Percentiles rank a stretch among this genome's conserved stretches.
Evolutionary conservation across 1,140 invertebrate genomes (phyloP).

Genomic region (Diplogasteroides magnus): DNA sequence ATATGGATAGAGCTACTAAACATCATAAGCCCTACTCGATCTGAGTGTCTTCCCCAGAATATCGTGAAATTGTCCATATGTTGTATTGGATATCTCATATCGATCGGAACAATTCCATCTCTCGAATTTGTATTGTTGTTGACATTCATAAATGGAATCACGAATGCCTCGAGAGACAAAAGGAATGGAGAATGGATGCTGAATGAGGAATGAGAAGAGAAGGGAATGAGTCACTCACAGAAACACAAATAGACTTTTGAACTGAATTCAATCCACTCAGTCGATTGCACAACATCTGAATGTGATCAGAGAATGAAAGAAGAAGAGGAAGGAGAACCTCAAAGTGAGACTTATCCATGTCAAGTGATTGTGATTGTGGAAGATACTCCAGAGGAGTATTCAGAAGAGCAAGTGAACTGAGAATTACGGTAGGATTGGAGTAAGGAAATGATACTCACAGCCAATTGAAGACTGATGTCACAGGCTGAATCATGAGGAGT

Average conservation of each 20-base stretch:
- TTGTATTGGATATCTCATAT: constrained; percentile 28
- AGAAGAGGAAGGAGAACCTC: too few relatives aligned
- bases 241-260: constrained; percentile 22
- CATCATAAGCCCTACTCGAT: constrained; percentile 23
- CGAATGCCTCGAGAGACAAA: constrained; percentile 32
- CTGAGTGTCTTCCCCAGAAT: constrained; percentile 34
- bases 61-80: constrained; percentile 30
- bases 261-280: constrained; percentile 26
- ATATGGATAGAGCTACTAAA: not conserved
- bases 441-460: not conserved
- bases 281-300: constrained; percentile 20
- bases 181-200: constrained; percentile 36
- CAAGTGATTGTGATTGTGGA: not conserved
- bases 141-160: constrained; percentile 1
- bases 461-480: not conserved
- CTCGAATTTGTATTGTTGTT: constrained; percentile 37
- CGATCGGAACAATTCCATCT: constrained; percentile 41
- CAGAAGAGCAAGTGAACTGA: not conserved
- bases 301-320: too few relatives aligned
- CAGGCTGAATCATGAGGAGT: too few relatives aligned
- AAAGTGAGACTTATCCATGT: not conserved
- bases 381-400: not conserved
- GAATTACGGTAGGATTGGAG: not conserved
- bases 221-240: constrained; percentile 11
- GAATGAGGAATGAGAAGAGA: constrained; percentile 10